These are phyloP conservation scores for Aphelinus atriplicis DNA, from an alignment of 1,140 invertebrate genomes.

Conservation along the genomic window DNA sequence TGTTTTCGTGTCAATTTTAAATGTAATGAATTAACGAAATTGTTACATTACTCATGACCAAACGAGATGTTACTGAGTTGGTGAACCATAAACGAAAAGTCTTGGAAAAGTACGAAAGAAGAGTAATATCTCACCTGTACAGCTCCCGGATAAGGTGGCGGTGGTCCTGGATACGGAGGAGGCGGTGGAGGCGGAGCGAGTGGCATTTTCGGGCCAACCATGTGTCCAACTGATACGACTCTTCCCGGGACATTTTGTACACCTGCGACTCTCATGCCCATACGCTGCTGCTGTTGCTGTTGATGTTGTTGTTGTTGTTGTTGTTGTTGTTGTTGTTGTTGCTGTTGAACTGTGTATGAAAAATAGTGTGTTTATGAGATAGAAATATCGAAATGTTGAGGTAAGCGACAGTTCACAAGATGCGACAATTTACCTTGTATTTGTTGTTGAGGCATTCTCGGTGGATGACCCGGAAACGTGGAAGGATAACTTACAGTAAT, in stretches of 20 bases:
- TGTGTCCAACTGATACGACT: conserved; percentile 61
- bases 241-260: conserved; percentile 59
- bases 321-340: conserved; percentile 19
- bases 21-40: conserved; percentile 35
- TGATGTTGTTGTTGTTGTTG: conserved; percentile 14
- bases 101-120: too few relatives aligned
- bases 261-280: conserved; percentile 57
- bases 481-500: conserved; percentile 72
- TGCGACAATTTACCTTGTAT: conserved; percentile 54
- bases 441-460: conserved; percentile 56
- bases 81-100: not conserved
- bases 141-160: conserved; percentile 61
- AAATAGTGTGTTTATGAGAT: not conserved
- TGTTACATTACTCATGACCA: conserved; percentile 42
- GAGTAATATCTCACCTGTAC: conserved; percentile 53
- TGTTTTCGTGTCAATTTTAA: conserved; percentile 5
- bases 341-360: not conserved
- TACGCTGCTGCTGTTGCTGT: conserved; percentile 55
- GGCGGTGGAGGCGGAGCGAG: conserved; percentile 71
- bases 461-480: conserved; percentile 64
- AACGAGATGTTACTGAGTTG: conserved; percentile 29
- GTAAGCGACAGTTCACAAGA: too few relatives aligned
- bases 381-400: too few relatives aligned
- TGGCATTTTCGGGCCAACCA: conserved; percentile 63
- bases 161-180: conserved; percentile 74